Conservation (phyloP, 2,888 invertebrate species). For the Cosmia pyralina region DNA sequence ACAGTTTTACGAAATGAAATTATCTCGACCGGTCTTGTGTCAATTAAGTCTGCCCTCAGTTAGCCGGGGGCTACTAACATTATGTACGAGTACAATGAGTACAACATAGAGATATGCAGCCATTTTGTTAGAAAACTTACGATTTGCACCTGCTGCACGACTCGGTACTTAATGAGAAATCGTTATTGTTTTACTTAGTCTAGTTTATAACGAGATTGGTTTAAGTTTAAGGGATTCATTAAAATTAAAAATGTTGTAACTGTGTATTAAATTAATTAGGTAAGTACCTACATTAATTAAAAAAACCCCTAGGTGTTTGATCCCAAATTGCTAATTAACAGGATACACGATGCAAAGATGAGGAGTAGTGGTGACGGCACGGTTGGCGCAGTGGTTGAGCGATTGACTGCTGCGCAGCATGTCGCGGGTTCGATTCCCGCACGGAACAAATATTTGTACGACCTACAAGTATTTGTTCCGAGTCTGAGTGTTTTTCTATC, state of each 20-base stretch:
- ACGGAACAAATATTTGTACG: no score
- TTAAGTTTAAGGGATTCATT: constrained; percentile 9
- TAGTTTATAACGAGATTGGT: constrained; percentile 4
- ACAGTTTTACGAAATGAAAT: constrained; percentile 69
- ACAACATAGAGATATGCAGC: constrained; percentile 60
- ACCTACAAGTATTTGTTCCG: no score
- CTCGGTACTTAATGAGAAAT: constrained; percentile 29
- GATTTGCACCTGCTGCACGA: constrained; percentile 63
- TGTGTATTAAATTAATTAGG: no score
- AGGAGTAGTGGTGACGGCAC: no score
- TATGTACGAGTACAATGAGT: constrained; percentile 52
- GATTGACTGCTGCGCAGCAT: no score
- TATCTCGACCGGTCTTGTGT: constrained; percentile 64
- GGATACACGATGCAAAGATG: no score
- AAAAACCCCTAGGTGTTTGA: neutral
- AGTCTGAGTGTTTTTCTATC: no score
- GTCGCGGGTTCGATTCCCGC: no score
- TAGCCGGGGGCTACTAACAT: constrained; percentile 46
- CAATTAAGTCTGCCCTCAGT: constrained; percentile 71
- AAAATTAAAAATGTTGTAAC: neutral
- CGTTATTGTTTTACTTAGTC: constrained; percentile 21
- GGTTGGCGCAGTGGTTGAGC: no score
- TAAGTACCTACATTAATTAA: constrained; percentile 8
- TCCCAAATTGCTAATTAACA: neutral
- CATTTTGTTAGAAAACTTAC: constrained; percentile 63